Evolutionary conservation across 2,888 invertebrate genomes (phyloP), one percentile per base, ranked within the genome.

Genomic region (Tenthredo notha): DNA sequence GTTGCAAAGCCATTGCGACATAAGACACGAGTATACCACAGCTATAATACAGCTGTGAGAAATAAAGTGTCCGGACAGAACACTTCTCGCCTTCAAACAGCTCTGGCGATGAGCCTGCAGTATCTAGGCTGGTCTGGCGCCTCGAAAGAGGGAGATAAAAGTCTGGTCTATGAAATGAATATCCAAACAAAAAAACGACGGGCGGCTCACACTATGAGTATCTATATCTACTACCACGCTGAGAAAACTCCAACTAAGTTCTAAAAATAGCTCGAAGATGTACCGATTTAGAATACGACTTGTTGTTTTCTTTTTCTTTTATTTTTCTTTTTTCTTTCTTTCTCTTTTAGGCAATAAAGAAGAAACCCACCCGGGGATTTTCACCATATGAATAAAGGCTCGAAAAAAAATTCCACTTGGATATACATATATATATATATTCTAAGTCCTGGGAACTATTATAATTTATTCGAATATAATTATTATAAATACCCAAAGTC

Each of bases 1-100:
- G 61, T 21, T 61, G 61, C 12, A 61, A 61, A 12, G 10, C 25
- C 61, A 25, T 61, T 61, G 61, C 25, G 61, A 61, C 25, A 61
- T 61, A 10, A 10, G 10, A 10, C 25, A 25, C 61, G 25, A 21
- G 21, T 25, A 61, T 61, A 61, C 25, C 21, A 25, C 61, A 61
- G 61, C 61, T 25, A 61, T 61, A 54, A 54, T 54, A 54, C 80
- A 80, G 80, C 80, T 80, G 80, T 21, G 80, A 40, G 58, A 80
- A 61, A 80, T 80, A 80, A 80, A 80, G 80, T 80, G 37, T 61
- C 80, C 37, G 18, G 18, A 61, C 21, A 25, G 21, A 80, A 80
- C 80, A 61, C 80, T 80, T 80, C 58, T 80, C 80, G 58, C 77
- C 77, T 77, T 54, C 29, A 18, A 54, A 29, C n/a, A 54, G 29